Evolutionary conservation across 2,888 invertebrate species (phyloP).

Genomic region (Orthonychiurus folsomi): DNA sequence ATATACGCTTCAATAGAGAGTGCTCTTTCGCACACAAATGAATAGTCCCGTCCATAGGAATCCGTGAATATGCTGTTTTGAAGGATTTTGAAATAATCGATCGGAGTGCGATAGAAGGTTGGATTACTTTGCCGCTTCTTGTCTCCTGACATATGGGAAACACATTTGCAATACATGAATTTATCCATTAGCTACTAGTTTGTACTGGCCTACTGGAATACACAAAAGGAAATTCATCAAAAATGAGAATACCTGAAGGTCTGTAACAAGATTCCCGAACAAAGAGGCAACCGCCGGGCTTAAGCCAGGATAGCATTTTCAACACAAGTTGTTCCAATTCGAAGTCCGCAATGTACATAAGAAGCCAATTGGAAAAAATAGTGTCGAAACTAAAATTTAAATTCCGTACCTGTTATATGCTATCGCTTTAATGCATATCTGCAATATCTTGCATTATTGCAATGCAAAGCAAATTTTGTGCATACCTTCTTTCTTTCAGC

Average conservation of each 20-base stretch:
- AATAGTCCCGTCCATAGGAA: constrained; percentile 23
- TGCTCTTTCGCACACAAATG: constrained; percentile 39
- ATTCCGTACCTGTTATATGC: too few relatives aligned
- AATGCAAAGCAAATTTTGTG: not conserved
- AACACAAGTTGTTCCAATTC: constrained; percentile 46
- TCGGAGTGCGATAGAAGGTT: constrained; percentile 45
- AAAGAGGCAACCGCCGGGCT: constrained; percentile 48
- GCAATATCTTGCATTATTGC: not conserved
- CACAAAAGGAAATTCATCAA: not conserved
- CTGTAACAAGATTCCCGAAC: constrained; percentile 51
- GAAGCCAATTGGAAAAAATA: constrained; percentile 53
- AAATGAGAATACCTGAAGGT: constrained; percentile 46
- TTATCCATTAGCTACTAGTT: not conserved
- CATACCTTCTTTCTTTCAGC: constrained; percentile 41
- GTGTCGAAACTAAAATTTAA: constrained; percentile 50
- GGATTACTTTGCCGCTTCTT: constrained; percentile 42
- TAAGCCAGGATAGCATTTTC: constrained; percentile 48
- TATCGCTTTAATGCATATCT: constrained; percentile 12
- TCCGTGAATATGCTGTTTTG: constrained; percentile 29
- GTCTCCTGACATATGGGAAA: constrained; percentile 38
- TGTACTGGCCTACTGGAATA: not conserved
- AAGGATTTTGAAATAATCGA: constrained; percentile 44
- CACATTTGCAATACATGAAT: not conserved
- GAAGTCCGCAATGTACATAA: constrained; percentile 51
- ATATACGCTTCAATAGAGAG: constrained; percentile 45